Percentiles rank a stretch among this genome's conserved stretches.
These are phyloP conservation scores for Cheilosia scutellata DNA, from an alignment of 2,888 invertebrate species.

Conservation along the genomic window DNA sequence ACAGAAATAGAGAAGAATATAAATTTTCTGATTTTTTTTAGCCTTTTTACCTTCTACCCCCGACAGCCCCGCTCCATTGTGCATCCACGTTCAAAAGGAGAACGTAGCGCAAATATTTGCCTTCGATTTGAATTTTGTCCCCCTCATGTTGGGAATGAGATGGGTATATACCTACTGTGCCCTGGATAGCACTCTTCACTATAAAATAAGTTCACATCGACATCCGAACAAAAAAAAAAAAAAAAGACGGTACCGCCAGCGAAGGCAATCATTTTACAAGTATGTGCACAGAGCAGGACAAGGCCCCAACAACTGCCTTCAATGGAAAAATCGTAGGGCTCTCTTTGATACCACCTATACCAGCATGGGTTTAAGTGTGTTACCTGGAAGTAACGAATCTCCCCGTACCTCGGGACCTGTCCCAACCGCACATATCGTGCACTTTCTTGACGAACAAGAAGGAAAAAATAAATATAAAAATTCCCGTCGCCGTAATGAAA, in stretches of 20 bases:
- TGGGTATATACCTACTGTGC: neutral
- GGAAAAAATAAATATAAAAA: conserved; percentile 61
- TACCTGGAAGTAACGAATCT: conserved; percentile 49
- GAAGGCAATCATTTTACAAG: conserved; percentile 71
- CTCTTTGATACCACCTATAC: conserved; percentile 4
- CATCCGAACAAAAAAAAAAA: conserved; percentile 27
- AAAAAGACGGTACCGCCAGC: conserved; percentile 50
- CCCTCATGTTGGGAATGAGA: conserved; percentile 15
- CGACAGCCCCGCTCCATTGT: conserved; percentile 6
- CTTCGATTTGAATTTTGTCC: conserved; percentile 75
- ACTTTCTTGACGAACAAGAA: conserved; percentile 16
- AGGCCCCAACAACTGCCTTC: conserved; percentile 47
- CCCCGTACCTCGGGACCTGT: neutral
- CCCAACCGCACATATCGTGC: neutral
- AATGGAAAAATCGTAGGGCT: neutral
- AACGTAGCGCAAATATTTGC: conserved; percentile 73
- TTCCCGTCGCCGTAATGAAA: conserved; percentile 62
- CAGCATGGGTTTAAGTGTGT: conserved; percentile 64
- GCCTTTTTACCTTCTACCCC: conserved; percentile 45
- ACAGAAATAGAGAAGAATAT: conserved; percentile 1
- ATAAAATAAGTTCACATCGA: conserved; percentile 48
- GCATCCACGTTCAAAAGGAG: conserved; percentile 54
- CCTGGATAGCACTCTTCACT: conserved; percentile 3
- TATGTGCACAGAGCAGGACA: conserved; percentile 72
- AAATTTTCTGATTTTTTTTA: conserved; percentile 56